These are phyloP conservation scores for Forbesichthys papilliferus DNA, from an alignment of 2,113 vertebrate species.

Conservation along the genomic window DNA sequence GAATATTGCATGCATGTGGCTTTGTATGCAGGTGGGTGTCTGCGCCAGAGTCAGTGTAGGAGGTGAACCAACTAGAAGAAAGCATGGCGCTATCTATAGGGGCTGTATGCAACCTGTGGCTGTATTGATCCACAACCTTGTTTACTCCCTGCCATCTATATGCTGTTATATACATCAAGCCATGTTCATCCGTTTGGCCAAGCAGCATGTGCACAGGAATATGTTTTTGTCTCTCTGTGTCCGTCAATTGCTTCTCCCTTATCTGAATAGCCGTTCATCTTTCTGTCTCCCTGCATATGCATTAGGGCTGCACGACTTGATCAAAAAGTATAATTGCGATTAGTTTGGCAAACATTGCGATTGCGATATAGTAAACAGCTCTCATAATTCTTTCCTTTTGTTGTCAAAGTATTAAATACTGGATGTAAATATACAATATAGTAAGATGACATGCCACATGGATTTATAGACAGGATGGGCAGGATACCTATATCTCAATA, in stretches of 20 bases:
- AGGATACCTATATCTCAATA: too few species aligned
- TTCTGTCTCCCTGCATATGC: too few species aligned
- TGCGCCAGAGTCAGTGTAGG: neutral
- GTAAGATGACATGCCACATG: too few species aligned
- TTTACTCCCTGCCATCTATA: conserved; percentile 32
- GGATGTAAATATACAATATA: too few species aligned
- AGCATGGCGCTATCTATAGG: conserved; percentile 23
- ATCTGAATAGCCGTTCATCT: neutral
- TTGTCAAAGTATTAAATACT: too few species aligned
- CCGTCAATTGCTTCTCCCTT: neutral
- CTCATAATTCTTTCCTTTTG: too few species aligned
- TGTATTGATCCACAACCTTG: conserved; percentile 36
- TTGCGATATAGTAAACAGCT: too few species aligned
- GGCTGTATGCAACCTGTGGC: conserved; percentile 30
- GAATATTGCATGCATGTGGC: neutral
- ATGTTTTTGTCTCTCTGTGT: conserved; percentile 5
- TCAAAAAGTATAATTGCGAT: too few species aligned
- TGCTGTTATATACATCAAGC: conserved; percentile 21
- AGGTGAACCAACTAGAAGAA: neutral
- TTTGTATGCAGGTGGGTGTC: neutral
- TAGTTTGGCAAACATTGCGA: too few species aligned
- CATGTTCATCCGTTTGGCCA: conserved; percentile 13
- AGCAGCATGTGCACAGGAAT: neutral
- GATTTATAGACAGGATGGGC: too few species aligned
- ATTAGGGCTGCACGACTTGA: too few species aligned